Percentiles rank a stretch among this genome's conserved stretches.
phyloP scores from a whole-genome alignment of 2,797 vertebrate species.

The Channallabes apus region DNA sequence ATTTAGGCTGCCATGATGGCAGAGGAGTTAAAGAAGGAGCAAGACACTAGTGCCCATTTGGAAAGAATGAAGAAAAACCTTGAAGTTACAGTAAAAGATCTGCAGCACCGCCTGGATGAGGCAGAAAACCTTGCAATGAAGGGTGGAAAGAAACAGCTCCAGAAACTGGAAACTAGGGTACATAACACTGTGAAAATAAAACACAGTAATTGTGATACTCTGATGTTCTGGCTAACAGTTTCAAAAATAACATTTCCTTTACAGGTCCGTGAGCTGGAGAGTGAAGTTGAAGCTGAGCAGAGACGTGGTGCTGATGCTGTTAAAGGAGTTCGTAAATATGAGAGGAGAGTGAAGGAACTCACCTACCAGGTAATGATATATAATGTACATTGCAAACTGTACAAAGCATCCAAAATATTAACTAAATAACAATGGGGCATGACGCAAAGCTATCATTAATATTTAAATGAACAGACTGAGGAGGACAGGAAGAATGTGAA shows the following conservation, averaged over 20 bases:
- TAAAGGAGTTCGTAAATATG: slow-evolving; percentile 80
- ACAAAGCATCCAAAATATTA: background rate
- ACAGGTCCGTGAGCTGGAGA: slow-evolving; percentile 80
- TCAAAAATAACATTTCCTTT: background rate
- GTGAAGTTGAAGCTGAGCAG: slow-evolving; percentile 78
- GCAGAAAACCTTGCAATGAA: slow-evolving; percentile 89
- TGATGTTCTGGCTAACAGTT: background rate
- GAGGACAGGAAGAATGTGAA: slow-evolving; percentile 88
- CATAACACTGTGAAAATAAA: background rate
- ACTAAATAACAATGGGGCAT: background rate
- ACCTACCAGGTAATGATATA: slow-evolving; percentile 75
- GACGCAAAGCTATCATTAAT: background rate
- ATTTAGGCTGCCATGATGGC: slow-evolving; percentile 88
- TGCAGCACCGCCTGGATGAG: slow-evolving; percentile 86
- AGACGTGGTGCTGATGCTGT: slow-evolving; percentile 76
- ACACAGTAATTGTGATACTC: background rate
- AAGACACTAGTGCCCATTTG: slow-evolving; percentile 88
- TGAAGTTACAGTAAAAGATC: slow-evolving; percentile 84
- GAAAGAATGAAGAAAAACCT: slow-evolving; percentile 79
- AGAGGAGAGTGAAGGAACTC: slow-evolving; percentile 80
- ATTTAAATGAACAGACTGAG: slow-evolving; percentile 70
- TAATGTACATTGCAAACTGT: background rate
- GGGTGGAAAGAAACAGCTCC: slow-evolving; percentile 88
- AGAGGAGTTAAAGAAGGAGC: slow-evolving; percentile 90
- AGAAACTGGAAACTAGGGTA: slow-evolving; percentile 84